Conservation (phyloP, 2,797 vertebrate species). For the Urophycis tenuis region DNA sequence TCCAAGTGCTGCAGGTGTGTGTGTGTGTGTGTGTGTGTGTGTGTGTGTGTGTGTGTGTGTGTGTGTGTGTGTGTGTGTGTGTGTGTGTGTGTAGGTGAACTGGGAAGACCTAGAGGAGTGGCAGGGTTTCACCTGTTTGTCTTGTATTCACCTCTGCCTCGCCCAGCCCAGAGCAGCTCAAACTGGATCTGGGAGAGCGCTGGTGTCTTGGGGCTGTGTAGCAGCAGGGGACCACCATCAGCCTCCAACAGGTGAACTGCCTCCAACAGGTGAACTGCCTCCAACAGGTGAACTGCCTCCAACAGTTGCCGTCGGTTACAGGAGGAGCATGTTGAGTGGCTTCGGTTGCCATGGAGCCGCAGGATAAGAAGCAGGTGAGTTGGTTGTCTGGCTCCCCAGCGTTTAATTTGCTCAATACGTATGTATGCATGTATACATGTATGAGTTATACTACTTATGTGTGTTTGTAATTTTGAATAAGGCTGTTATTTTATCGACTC, state of each 20-base stretch:
- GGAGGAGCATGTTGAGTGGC: constrained; percentile 71
- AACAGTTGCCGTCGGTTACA: constrained; percentile 51
- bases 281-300: constrained; percentile 35
- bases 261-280: neutral
- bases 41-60: constrained; percentile 1
- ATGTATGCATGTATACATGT: neutral
- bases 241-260: neutral
- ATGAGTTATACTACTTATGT: neutral
- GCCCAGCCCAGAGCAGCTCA: neutral
- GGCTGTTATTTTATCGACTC: no score
- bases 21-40: no score
- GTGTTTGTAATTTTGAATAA: no score
- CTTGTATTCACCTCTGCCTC: neutral
- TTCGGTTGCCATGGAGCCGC: constrained; percentile 78
- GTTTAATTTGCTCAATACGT: constrained; percentile 5
- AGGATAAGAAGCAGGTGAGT: constrained; percentile 86
- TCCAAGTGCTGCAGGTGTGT: constrained; percentile 18
- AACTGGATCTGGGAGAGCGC: constrained; percentile 14
- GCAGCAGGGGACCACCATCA: neutral
- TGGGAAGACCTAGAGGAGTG: neutral
- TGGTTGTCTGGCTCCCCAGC: constrained; percentile 2
- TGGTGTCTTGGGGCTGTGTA: constrained; percentile 4
- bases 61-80: constrained; percentile 1
- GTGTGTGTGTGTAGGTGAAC: no score
- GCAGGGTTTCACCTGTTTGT: neutral